phyloP scores from a whole-genome alignment of 1,140 invertebrate species.

The Battus philenor region DNA sequence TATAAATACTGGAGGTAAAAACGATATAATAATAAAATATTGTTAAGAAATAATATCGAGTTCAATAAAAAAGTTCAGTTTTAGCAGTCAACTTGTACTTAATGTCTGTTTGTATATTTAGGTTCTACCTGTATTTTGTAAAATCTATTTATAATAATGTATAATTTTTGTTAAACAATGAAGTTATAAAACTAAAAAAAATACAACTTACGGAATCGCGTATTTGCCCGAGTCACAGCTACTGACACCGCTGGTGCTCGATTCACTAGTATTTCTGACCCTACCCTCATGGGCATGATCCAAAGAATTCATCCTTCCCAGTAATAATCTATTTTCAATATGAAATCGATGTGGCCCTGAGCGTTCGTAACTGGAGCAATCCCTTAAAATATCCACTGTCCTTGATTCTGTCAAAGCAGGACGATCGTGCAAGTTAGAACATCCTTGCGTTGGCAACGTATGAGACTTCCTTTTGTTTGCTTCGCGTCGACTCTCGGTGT shows the following conservation, averaged over 20 bases:
- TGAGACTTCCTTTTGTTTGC: constrained; percentile 74
- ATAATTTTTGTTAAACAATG: too few relatives aligned
- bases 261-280: constrained; percentile 81
- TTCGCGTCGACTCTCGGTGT: too few relatives aligned
- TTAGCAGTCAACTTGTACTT: too few relatives aligned
- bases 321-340: constrained; percentile 49
- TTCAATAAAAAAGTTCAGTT: too few relatives aligned
- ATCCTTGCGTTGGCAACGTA: constrained; percentile 73
- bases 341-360: constrained; percentile 28
- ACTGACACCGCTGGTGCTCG: constrained; percentile 86
- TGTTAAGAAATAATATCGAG: too few relatives aligned
- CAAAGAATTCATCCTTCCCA: constrained; percentile 57
- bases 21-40: too few relatives aligned
- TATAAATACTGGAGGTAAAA: too few relatives aligned
- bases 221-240: constrained; percentile 83
- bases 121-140: too few relatives aligned
- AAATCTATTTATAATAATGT: too few relatives aligned
- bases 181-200: constrained; percentile 16
- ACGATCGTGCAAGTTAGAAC: constrained; percentile 73
- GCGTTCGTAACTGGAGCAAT: constrained; percentile 58
- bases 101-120: too few relatives aligned
- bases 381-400: constrained; percentile 73
- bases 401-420: constrained; percentile 80
- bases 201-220: constrained; percentile 65
- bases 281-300: constrained; percentile 70